Evolutionary conservation across 2,113 vertebrate species (phyloP).

Genomic region (Rhabdomys dilectus): DNA sequence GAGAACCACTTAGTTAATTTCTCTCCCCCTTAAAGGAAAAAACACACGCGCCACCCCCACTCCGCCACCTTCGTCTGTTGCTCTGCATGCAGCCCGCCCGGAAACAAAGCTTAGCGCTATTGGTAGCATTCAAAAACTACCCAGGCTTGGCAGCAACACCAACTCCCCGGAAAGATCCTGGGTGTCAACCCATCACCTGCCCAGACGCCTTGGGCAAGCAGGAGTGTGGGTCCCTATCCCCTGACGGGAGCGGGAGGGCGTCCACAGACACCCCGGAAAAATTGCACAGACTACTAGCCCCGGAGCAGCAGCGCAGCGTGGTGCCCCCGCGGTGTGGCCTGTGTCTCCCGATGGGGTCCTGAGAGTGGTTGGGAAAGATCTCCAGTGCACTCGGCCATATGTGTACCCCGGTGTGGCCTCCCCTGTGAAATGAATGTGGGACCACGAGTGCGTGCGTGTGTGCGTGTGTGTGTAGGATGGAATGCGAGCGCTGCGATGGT

Average conservation of each 20-base stretch:
- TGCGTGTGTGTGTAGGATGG: constrained; percentile 68
- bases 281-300: not conserved
- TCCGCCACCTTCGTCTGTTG: constrained; percentile 6
- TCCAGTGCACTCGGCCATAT: not conserved
- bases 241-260: no score
- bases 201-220: not conserved
- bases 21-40: constrained; percentile 70
- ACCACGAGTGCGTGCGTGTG: constrained; percentile 54
- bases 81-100: not conserved
- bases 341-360: no score
- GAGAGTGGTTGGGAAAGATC: not conserved
- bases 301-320: not conserved
- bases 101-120: constrained; percentile 60
- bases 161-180: not conserved
- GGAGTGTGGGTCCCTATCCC: no score
- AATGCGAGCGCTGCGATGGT: constrained; percentile 61
- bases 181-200: not conserved
- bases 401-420: constrained; percentile 23
- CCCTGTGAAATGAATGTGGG: constrained; percentile 23
- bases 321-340: not conserved
- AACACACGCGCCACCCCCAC: not conserved
- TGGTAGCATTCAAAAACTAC: not conserved
- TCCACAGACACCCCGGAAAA: not conserved
- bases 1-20: constrained; percentile 84
- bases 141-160: not conserved